Conservation (phyloP, 1,140 invertebrate genomes). For the Physella acuta region DNA sequence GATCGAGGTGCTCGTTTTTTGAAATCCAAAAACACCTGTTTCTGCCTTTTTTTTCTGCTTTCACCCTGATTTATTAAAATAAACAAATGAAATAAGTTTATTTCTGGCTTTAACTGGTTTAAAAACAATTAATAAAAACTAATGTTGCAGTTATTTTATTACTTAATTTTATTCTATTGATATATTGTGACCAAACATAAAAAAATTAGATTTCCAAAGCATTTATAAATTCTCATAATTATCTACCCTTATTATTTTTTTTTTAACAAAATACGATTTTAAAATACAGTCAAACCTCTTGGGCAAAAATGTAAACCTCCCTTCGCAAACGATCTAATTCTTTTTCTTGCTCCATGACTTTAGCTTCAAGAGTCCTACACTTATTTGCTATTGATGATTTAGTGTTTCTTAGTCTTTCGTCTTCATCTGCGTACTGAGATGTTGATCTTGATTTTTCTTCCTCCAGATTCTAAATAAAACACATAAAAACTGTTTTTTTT, state of each 20-base stretch:
- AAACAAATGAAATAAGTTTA: slow-evolving; percentile 19
- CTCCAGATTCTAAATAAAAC: too few species aligned
- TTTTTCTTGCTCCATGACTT: slow-evolving; percentile 43
- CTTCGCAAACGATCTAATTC: slow-evolving; percentile 48
- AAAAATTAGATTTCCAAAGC: too few species aligned
- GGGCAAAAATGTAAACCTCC: slow-evolving; percentile 42
- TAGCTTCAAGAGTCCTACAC: slow-evolving; percentile 47
- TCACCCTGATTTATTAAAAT: slow-evolving; percentile 40
- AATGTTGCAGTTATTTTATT: too few species aligned
- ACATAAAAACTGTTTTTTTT: too few species aligned
- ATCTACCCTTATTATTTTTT: too few species aligned
- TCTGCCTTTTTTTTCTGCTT: slow-evolving; percentile 40
- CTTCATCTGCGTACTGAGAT: slow-evolving; percentile 33
- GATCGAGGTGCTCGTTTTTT: slow-evolving; percentile 44
- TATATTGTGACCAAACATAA: too few species aligned
- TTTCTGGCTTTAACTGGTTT: too few species aligned
- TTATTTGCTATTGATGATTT: slow-evolving; percentile 39
- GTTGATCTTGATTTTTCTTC: slow-evolving; percentile 36
- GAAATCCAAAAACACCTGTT: slow-evolving; percentile 49
- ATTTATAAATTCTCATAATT: too few species aligned
- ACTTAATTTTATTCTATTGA: too few species aligned
- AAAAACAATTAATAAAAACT: too few species aligned
- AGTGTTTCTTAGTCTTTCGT: slow-evolving; percentile 40
- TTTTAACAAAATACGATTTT: too few species aligned
- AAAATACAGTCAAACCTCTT: too few species aligned